These are phyloP conservation scores for Apeltes quadracus DNA, from an alignment of 2,113 vertebrate genomes.

Conservation along the genomic window DNA sequence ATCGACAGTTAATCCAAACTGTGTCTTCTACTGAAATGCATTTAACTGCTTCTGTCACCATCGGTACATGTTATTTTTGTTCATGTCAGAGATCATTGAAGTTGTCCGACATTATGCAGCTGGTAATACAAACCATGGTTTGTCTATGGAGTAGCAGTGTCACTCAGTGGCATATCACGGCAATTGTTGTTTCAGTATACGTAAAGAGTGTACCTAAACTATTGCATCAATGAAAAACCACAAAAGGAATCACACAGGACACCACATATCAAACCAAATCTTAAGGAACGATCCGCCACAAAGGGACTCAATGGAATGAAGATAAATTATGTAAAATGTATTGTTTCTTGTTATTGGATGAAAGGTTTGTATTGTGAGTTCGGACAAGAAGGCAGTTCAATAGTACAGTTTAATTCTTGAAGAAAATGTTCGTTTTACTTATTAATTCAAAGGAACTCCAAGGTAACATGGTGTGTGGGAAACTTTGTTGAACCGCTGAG, in stretches of 20 bases:
- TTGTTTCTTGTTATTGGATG: background rate
- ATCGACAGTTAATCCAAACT: too few relatives aligned
- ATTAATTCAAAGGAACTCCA: background rate
- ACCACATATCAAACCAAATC: background rate
- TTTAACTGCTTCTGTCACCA: constrained; percentile 34
- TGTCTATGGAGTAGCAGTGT: constrained; percentile 32
- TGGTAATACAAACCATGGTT: constrained; percentile 35
- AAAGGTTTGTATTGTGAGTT: background rate
- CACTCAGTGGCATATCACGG: constrained; percentile 37
- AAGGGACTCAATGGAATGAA: background rate
- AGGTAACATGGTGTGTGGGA: background rate
- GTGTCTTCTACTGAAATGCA: constrained; percentile 31
- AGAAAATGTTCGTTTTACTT: background rate
- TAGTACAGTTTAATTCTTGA: too few relatives aligned
- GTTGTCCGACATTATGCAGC: constrained; percentile 56
- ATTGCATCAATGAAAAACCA: too few relatives aligned
- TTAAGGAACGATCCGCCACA: background rate
- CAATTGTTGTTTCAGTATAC: constrained; percentile 22
- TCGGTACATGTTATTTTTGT: constrained; percentile 28
- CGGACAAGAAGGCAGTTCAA: background rate
- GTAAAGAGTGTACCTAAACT: background rate
- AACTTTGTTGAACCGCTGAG: too few relatives aligned
- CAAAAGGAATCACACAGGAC: background rate
- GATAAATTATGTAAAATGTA: background rate
- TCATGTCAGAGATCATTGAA: constrained; percentile 47